Evolutionary conservation across 2,888 invertebrate genomes (phyloP), one percentile per base, ranked within the genome.

Genomic region (Mycalesis mineus): DNA sequence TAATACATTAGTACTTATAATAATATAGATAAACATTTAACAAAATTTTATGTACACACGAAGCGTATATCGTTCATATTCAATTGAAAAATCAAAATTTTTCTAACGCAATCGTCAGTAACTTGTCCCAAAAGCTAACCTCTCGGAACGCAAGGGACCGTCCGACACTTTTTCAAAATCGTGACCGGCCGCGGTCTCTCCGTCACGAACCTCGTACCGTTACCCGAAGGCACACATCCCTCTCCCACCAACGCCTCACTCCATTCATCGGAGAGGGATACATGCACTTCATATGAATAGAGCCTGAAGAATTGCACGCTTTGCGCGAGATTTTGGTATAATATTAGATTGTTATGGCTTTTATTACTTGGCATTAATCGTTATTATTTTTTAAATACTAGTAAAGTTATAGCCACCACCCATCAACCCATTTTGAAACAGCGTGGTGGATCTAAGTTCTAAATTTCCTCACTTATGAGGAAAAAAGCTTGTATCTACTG

Each of bases 141-240:
- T 70, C 71, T 68, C 68, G 75, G 78, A 78, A 78, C 80, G 79
- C 77, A 72, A 66, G 78, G 74, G 73, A 71, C 66, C 75, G 77
- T 77, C 87, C 82, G 75, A 83, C 86, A 88, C 84, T 87, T 88
- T 88, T 89, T 86, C 84, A 84, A 87, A 84, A 84, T 87, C 89
- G 89, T 89, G 89, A 89, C 89, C 82, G 72, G 83, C 80, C 75
- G 75, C 73, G 69, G 79, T 75, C 76, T 71, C 75, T 68, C 68
- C 78, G 82, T 88, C 89, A 89, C 89, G 89, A 89, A 71, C 75
- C 77, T 62, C 66, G 71, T 87, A 80, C 88, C 88, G 88, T 89
- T 88, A 88, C 66, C 68, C 67, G 66, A 71, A 59, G 57, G 68
- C 78, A 54, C 62, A 63, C 63, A 61, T 68, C 65, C 65, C 77